These are phyloP conservation scores for Arrhopalites spinosus DNA, from an alignment of 2,888 invertebrate genomes.

Conservation along the genomic window DNA sequence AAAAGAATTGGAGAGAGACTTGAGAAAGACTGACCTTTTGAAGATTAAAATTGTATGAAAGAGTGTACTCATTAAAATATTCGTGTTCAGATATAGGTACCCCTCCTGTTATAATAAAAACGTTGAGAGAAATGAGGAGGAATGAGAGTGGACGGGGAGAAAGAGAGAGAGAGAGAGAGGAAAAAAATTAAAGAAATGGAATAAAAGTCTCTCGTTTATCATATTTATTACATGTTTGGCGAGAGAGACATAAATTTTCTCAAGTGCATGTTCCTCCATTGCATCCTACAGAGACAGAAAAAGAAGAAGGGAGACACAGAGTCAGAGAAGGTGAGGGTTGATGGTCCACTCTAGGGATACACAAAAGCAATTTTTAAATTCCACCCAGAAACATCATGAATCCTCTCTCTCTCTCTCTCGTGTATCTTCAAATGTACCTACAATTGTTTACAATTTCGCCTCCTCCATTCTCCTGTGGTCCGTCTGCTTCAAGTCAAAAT, in stretches of 20 bases:
- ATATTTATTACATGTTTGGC: conserved; percentile 32
- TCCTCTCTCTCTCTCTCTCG: not conserved
- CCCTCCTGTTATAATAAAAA: conserved; percentile 6
- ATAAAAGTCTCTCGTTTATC: conserved; percentile 11
- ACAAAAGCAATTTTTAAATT: not conserved
- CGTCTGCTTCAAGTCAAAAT: not conserved
- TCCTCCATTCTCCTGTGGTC: conserved; percentile 17
- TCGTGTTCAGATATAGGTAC: not conserved
- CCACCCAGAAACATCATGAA: conserved; percentile 23
- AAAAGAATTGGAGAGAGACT: conserved; percentile 10
- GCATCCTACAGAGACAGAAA: conserved; percentile 24
- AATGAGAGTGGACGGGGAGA: not conserved
- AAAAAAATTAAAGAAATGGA: not conserved
- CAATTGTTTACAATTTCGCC: conserved; percentile 7
- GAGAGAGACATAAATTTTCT: conserved; percentile 31
- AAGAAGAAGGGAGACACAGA: not conserved
- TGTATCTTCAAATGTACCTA: not conserved
- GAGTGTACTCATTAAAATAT: conserved; percentile 11
- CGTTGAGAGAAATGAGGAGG: not conserved
- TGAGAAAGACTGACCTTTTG: not conserved
- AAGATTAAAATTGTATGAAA: conserved; percentile 2
- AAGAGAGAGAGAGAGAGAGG: not conserved
- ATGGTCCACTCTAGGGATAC: not conserved
- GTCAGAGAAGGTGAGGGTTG: conserved; percentile 18
- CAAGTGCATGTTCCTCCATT: conserved; percentile 7